phyloP scores from a whole-genome alignment of 2,113 vertebrate species.

The Circaetus gallicus region DNA sequence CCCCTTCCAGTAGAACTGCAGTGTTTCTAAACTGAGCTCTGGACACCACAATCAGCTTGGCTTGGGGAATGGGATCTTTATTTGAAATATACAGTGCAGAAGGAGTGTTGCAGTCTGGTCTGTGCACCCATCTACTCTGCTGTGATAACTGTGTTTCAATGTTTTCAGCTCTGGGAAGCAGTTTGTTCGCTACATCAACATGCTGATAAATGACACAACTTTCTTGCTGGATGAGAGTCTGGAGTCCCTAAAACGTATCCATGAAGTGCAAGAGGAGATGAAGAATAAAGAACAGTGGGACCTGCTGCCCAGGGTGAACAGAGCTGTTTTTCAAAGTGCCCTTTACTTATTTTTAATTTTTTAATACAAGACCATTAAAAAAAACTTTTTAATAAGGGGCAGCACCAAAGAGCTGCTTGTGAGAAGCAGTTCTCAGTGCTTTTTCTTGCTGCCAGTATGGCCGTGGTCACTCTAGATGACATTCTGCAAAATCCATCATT shows the following conservation, averaged over 20 bases:
- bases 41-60: background rate
- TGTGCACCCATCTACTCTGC: background rate
- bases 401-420: background rate
- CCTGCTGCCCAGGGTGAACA: slow-evolving; percentile 89
- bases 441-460: background rate
- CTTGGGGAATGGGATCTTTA: background rate
- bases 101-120: background rate
- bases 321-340: slow-evolving; percentile 14
- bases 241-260: slow-evolving; percentile 97
- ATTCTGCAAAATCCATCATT: background rate
- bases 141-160: background rate
- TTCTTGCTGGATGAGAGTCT: slow-evolving; percentile 97
- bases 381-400: background rate
- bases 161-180: slow-evolving; percentile 92
- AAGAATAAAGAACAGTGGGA: slow-evolving; percentile 99
- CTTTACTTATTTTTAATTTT: background rate
- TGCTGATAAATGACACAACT: slow-evolving; percentile 99
- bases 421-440: background rate
- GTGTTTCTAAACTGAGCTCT: background rate
- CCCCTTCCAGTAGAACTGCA: background rate
- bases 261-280: slow-evolving; percentile 98
- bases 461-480: background rate
- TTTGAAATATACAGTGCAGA: background rate
- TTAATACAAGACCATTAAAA: background rate
- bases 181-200: slow-evolving; percentile 99